Base-by-base conservation (phyloP, 2,888 invertebrate species). In the Gari tellinella region DNA sequence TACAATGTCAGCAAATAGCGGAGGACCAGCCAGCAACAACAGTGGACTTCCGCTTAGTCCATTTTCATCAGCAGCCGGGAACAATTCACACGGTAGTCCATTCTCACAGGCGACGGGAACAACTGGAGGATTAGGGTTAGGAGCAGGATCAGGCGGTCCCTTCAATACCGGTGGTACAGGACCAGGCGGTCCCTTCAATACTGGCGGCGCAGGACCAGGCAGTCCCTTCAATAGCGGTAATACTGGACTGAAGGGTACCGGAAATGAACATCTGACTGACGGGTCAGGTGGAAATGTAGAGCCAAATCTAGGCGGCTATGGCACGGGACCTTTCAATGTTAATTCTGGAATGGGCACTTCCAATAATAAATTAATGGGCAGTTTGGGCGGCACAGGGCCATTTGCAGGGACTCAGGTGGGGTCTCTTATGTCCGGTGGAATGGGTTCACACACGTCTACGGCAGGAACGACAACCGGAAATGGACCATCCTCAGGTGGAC, bases 251-350 rank as follows among this genome's bases (percentile, higher is more conserved):
- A n/a, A n/a, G n/a, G n/a, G n/a, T n/a, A n/a, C n/a, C n/a, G n/a
- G n/a, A n/a, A n/a, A n/a, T n/a, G 49, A 46, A 8, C 63, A 67
- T n/a, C 5, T 48, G 2, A 73, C 73, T 0, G 73, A 73, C 41
- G 73, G 68, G 2, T 68, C 73, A 2, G 73, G 68, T 21, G 73
- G 73, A 14, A 68, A 68, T 26, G 48, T 73, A 19, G 73, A 68
- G 21, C 60, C 49, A 14, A 63, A 58, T 19, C 40, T 63, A 21
- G 66, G 62, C 3, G 57, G 67, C 8, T 62, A 62, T 25, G 62
- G 72, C 23, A 53, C 63, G 14, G 57, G 58, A 31, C 69, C 58
- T 14, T 58, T 55, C 38, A 25, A 37, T 4, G 38, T 69, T 19
- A 52, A 46, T 26, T 43, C 40, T 0, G 65, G 65, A 0, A 17